Evolutionary conservation across 1,140 invertebrate genomes (phyloP), one percentile per base, ranked within the genome.

Genomic region (Drosophila gunungcola): DNA sequence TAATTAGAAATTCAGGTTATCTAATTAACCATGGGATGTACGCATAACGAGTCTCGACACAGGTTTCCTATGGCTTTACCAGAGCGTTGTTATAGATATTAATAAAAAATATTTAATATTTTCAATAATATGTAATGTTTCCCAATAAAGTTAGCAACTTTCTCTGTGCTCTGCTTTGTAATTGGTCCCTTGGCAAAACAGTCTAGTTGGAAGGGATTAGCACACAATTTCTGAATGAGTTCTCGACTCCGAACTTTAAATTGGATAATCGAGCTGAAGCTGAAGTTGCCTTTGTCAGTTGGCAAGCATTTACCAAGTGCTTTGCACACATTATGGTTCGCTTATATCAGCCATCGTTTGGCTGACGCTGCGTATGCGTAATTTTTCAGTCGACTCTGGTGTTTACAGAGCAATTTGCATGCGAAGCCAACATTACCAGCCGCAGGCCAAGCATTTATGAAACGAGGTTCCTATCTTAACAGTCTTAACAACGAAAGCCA

Each of bases 331-430:
- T 81, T 78, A 72, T 61, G 49, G 64, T 65, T 45, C 60, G 73
- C 75, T 82, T 70, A 86, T 86, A 88, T 88, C 74, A 78, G 45
- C 48, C 62, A 57, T 67, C 60, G 61, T 67, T 76, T 36, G 73
- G 73, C 56, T 75, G 43, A 78, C 62, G 60, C 62, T 65, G 74
- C 78, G 78, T 86, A 86, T 86, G 79, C 78, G 79, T 77, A 86
- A 86, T 86, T 82, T 82, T 64, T 36, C 57, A 70, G 29, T 60
- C 51, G 34, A 46, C 45, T 63, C 25, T 36, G 63, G 62, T 82
- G 79, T 86, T 86, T 88, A 76, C 83, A 58, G 42, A 88, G 83
- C 75, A 79, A 86, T 88, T 86, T 88, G 74, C 61, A 58, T 68
- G 56, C 13, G 65, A 62, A 60, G 34, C 53, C 63, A 78, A 61